Evolutionary conservation across 2,797 vertebrate genomes (phyloP), one percentile per base, ranked within the genome.

Genomic region (Cirrhinus mrigala): DNA sequence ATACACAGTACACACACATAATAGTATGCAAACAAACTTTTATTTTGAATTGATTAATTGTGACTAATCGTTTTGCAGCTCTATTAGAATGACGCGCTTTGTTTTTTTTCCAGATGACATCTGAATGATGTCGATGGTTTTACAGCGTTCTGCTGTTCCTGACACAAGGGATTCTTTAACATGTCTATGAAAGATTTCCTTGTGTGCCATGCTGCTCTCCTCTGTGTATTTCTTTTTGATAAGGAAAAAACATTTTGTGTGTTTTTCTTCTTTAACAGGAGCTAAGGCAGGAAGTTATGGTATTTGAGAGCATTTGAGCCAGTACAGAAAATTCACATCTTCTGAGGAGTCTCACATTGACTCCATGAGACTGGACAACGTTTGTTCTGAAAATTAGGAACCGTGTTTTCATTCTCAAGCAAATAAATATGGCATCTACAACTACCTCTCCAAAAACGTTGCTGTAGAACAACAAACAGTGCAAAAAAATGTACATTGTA

Each of bases 191-290:
- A 96, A 96, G 4, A 11, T 12, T 3, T 48, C 79, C 83, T 89
- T 94, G 69, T 83, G 15, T 0, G 88, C 3, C 54, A 15, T n/a
- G n/a, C n/a, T 86, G 86, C 81, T 86, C n/a, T 7, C 16, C 12
- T 89, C 5, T 3, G 85, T 66, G 22, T 95, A 7, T 81, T 84
- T 89, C 82, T 94, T 94, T 90, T 94, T 91, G 84, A 96, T 92
- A 7, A 20, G 6, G 18, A 95, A 92, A n/a, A 81, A 56, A 20
- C 91, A 90, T 85, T 87, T 3, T 0, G 91, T 10, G 40, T 86
- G 0, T 1, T 12, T 58, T 48, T 91, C 92, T 40, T 48, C 0
- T 7, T 79, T 9, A 56, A n/a, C n/a, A n/a, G n/a, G n/a, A n/a
- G n/a, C n/a, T n/a, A n/a, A n/a, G n/a, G n/a, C n/a, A n/a, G n/a